A percentile compares a stretch with the other conserved stretches of the same genome.
These are phyloP conservation scores for Lindbergichthys nudifrons DNA, from an alignment of 2,797 vertebrate genomes.

Conservation along the genomic window DNA sequence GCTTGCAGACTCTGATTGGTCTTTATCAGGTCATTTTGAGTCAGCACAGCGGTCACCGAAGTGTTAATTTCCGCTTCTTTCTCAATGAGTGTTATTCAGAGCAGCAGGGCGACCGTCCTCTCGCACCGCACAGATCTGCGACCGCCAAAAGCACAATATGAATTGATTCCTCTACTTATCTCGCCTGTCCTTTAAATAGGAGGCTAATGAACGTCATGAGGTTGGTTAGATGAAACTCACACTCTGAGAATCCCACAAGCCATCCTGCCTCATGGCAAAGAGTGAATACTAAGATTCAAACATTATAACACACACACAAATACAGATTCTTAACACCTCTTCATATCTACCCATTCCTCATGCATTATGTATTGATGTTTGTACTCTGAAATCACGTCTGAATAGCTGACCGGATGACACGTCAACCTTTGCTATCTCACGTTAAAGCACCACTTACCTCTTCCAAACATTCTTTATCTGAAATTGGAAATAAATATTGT, in stretches of 20 bases:
- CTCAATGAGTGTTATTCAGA: constrained; percentile 55
- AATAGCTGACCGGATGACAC: constrained; percentile 36
- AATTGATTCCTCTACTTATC: constrained; percentile 66
- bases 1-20: constrained; percentile 13
- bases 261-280: constrained; percentile 3
- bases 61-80: constrained; percentile 45
- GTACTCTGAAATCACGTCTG: constrained; percentile 43
- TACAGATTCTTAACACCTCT: constrained; percentile 28
- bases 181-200: constrained; percentile 58
- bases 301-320: neutral
- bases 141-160: constrained; percentile 67
- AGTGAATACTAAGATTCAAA: constrained; percentile 28
- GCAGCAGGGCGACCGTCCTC: constrained; percentile 27
- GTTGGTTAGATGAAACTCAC: constrained; percentile 49
- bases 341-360: constrained; percentile 39
- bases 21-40: constrained; percentile 61
- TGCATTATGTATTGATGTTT: constrained; percentile 70
- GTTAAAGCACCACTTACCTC: constrained; percentile 13
- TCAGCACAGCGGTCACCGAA: constrained; percentile 30
- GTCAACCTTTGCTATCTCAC: constrained; percentile 31
- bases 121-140: constrained; percentile 10
- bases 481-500: constrained; percentile 46
- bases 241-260: constrained; percentile 39
- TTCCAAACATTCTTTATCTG: constrained; percentile 50
- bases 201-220: constrained; percentile 68